Base-by-base conservation (phyloP, 2,888 invertebrate genomes). In the Heteromurus nitidus region DNA sequence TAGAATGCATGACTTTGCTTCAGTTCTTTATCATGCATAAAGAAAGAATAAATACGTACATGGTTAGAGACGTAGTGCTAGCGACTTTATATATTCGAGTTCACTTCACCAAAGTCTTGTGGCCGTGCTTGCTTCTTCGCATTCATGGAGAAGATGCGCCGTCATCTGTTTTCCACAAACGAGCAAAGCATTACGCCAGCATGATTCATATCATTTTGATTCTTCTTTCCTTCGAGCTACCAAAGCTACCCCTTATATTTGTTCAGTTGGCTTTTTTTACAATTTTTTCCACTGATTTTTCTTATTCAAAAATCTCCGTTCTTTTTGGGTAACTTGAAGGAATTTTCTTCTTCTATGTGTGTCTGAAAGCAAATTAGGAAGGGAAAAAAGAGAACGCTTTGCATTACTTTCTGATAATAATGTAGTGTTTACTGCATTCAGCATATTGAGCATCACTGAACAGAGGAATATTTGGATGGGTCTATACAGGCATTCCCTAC, bases 91-190 rank as follows among this genome's bases (percentile, higher is more conserved):
- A 13, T 28, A 28, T 28, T 28, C 2, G 28, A 62, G 58, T 20
- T 64, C 18, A 7, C 18, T 62, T 31, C 18, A 1, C 13, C 11
- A 18, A 62, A 24, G 18, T 62, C 31, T 31, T 62, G 2, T 13
- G 13, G n/a, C 28, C 26, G 2, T 26, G 24, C 58, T 60, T n/a
- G n/a, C n/a, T 58, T 58, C 22, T 44, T 44, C 1, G 42, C 50
- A 77, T 62, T 77, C 62, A 64, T 64, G 64, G 53, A 69, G 64
- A 79, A 79, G 55, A 70, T 79, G 77, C 77, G 69, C 62, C 70
- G 77, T 79, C 77, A 70, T 79, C 77, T 79, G 77, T 70, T 79
- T 79, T 79, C 70, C 77, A 79, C 77, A 79, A 79, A 79, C 70
- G 77, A 79, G 77, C 28, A 70, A 79, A 79, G 31, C 60, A 79